phyloP scores from a whole-genome alignment of 1,140 invertebrate species.

The Elymnias hypermnestra region DNA sequence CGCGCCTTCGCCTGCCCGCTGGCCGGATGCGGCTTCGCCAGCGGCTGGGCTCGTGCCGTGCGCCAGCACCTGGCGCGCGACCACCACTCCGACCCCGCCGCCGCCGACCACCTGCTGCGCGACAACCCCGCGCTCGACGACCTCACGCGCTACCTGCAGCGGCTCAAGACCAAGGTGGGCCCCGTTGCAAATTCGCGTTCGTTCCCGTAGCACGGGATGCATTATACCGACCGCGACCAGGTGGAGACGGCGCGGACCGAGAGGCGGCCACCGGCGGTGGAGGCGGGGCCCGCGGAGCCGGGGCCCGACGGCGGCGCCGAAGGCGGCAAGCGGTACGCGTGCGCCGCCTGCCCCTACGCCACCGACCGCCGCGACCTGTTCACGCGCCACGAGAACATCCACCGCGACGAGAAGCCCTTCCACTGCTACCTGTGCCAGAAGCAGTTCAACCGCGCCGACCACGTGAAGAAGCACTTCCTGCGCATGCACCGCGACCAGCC shows the following conservation, averaged over 20 bases:
- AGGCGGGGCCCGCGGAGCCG: slow-evolving; percentile 30
- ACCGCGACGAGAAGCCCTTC: slow-evolving; percentile 94
- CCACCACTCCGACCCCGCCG: slow-evolving; percentile 78
- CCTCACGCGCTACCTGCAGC: slow-evolving; percentile 83
- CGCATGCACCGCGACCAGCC: slow-evolving; percentile 91
- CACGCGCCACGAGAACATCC: slow-evolving; percentile 97
- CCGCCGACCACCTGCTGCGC: slow-evolving; percentile 77
- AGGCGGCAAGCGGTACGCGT: slow-evolving; percentile 86
- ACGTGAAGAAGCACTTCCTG: slow-evolving; percentile 95
- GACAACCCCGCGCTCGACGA: slow-evolving; percentile 85
- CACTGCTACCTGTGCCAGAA: slow-evolving; percentile 94
- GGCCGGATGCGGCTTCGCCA: slow-evolving; percentile 82
- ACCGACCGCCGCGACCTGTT: slow-evolving; percentile 95
- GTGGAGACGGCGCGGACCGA: too few relatives aligned
- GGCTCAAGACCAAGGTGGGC: slow-evolving; percentile 80
- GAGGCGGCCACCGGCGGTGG: too few relatives aligned
- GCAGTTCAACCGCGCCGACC: slow-evolving; percentile 95
- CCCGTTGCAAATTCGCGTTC: too few relatives aligned
- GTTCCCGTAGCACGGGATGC: too few relatives aligned
- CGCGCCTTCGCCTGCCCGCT: slow-evolving; percentile 83
- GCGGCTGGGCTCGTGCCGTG: slow-evolving; percentile 85
- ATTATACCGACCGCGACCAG: too few relatives aligned
- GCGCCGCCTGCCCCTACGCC: slow-evolving; percentile 90
- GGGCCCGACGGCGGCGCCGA: slow-evolving; percentile 30
- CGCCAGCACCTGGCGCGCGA: slow-evolving; percentile 84